A percentile compares a stretch with the other conserved stretches of the same genome.
Evolutionary conservation across 2,113 vertebrate species (phyloP).

Genomic region (Ictalurus punctatus): DNA sequence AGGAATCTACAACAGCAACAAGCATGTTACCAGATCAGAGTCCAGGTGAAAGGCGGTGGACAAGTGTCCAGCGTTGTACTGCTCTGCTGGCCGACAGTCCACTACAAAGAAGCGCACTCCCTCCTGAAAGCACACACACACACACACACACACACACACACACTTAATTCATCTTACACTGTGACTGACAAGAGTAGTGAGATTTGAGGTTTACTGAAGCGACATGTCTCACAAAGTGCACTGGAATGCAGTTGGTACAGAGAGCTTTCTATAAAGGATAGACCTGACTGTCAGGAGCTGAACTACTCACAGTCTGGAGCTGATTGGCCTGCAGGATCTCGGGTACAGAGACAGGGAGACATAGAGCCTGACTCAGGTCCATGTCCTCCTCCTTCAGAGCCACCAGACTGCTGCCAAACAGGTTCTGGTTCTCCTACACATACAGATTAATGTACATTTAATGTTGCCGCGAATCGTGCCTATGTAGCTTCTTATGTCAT

Average conservation of each 20-base stretch:
- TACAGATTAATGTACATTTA: background rate
- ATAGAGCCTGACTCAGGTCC: conserved; percentile 94
- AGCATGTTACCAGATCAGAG: conserved; percentile 88
- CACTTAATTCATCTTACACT: background rate
- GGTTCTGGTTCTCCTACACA: conserved; percentile 89
- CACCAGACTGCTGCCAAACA: conserved; percentile 94
- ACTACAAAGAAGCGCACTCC: conserved; percentile 98
- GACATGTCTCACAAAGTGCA: background rate
- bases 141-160: background rate
- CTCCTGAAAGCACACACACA: conserved; percentile 72
- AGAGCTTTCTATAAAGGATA: background rate
- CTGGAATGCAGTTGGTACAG: background rate
- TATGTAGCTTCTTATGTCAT: background rate
- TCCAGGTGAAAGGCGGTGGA: conserved; percentile 98
- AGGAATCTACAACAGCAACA: too few species aligned
- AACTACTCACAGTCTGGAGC: conserved; percentile 82
- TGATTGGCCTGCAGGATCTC: conserved; percentile 99
- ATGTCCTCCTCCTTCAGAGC: conserved; percentile 95
- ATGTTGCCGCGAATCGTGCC: too few species aligned
- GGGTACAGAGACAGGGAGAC: conserved; percentile 91
- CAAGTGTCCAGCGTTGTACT: conserved; percentile 97
- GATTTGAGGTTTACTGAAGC: background rate
- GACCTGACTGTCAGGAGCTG: background rate
- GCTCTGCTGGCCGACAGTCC: conserved; percentile 96
- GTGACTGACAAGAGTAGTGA: background rate